phyloP scores from a whole-genome alignment of 2,113 vertebrate species.

The Cyanoderma ruficeps region DNA sequence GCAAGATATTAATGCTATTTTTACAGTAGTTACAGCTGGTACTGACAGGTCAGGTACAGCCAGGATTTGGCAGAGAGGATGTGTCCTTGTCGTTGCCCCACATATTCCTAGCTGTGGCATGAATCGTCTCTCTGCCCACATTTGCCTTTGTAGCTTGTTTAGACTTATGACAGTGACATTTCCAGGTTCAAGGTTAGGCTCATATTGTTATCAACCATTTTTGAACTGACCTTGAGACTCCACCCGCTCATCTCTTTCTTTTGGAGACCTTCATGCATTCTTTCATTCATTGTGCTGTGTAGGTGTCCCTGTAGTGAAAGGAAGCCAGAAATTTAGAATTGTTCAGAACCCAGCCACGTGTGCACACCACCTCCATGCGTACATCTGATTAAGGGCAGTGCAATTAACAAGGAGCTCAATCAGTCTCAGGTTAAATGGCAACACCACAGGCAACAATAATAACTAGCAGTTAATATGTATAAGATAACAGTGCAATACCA shows the following conservation, averaged over 20 bases:
- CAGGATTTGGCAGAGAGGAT: not conserved
- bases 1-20: not conserved
- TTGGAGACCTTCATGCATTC: not conserved
- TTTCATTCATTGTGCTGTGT: not conserved
- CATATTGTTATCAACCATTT: not conserved
- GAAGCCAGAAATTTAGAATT: not conserved
- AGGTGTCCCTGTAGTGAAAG: not conserved
- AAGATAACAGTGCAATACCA: not conserved
- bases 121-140: rapidly evolving
- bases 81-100: not conserved
- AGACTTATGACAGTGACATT: not conserved
- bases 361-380: rapidly evolving
- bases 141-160: not conserved
- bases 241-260: not conserved
- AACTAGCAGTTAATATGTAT: not conserved
- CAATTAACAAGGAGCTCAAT: not conserved
- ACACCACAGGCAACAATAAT: not conserved
- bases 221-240: not conserved
- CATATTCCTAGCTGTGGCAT: not conserved
- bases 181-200: not conserved
- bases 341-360: not conserved
- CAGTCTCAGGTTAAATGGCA: not conserved
- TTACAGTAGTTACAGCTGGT: not conserved
- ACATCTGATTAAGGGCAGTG: rapidly evolving
- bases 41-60: not conserved